Evolutionary conservation across 2,797 vertebrate genomes (phyloP), one percentile per base, ranked within the genome.

Genomic region (Crenichthys baileyi): DNA sequence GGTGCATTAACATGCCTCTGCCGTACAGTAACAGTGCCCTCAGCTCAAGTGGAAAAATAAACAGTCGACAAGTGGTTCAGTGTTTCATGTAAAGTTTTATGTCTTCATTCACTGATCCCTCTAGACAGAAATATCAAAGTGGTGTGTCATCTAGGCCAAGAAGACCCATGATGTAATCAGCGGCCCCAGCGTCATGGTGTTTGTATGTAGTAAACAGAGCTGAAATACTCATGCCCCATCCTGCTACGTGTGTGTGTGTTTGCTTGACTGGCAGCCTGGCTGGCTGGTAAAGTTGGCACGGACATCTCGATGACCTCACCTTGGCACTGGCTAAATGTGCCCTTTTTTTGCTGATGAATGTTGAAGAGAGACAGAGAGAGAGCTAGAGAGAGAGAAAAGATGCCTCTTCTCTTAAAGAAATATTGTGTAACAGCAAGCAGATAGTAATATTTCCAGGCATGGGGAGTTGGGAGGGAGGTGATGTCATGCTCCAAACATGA

Each of bases 201-300:
- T 93, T 93, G 92, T 94, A 91, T 94, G 93, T 93, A 94, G 91
- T 94, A 94, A 94, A 94, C 93, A 93, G 87, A 91, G 85, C 89
- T 85, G 85, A 86, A 91, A 88, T 79, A 81, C 90, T 87, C 83
- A 20, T 88, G 89, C 87, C 90, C 87, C 15, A 29, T 90, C 90
- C 90, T 90, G 85, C 83, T 85, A 76, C 36, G 72, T 85, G 84
- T 81, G 77, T 58, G 68, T 67, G 71, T 79, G 81, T 79, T 82
- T 76, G 90, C 85, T 81, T 89, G 92, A 89, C 82, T 90, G 90
- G 84, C 87, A 80, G 88, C 83, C 82, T 87, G 86, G 81, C 85
- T 87, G 90, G 88, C 85, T 91, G 90, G 91, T 85, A 85, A 88
- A 90, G 88, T 91, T 94, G 93, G 93, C 93, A 92, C 90, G 89